Base-by-base conservation (phyloP, 2,888 invertebrate species). In the Dicyrtoma fusca region DNA sequence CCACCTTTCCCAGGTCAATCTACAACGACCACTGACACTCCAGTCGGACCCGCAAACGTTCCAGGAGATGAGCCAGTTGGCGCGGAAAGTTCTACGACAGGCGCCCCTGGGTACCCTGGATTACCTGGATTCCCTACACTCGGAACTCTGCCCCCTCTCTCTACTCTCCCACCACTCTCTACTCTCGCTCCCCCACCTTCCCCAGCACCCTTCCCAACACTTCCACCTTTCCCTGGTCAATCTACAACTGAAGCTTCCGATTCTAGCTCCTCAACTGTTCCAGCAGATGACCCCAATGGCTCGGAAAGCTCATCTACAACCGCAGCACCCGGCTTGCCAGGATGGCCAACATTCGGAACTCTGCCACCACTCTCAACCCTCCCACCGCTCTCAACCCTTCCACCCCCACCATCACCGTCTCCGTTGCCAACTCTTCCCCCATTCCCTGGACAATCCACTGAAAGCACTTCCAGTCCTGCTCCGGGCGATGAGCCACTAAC, bases 121-220 rank as follows among this genome's bases (percentile, higher is more conserved):
- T 63, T 65, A 10, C 69, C 74, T 10, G 66, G 59, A 1, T 45
- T 73, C 19, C 64, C 69, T 0, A 61, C 73, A 11, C 17, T 73
- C 4, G 49, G 64, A 1, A 64, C 64, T 10, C 19, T 64, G 10
- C 44, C 61, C n/a, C 61, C 69, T 17, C 44, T 61, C 1, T 44
- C 61, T 17, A 55, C 55, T 23, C 23, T 55, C 10, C 23, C 55
- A 21, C 55, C 55, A 55, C 55, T 61, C 1, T 44, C 61, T 17
- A 55, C 55, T 23, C 23, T 55, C 10, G 1, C 55, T 1, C 55
- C 55, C 14, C 4, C 6, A 49, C 62, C 62, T n/a, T 26, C 19
- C 4, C 66, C n/a, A 34, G 59, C 3, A 44, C 69, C 44, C n/a
- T 47, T 61, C 14, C 69, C 61, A n/a, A n/a, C 19, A 3, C n/a